Evolutionary conservation across 2,113 vertebrate genomes (phyloP).

Genomic region (Piprites chloris): DNA sequence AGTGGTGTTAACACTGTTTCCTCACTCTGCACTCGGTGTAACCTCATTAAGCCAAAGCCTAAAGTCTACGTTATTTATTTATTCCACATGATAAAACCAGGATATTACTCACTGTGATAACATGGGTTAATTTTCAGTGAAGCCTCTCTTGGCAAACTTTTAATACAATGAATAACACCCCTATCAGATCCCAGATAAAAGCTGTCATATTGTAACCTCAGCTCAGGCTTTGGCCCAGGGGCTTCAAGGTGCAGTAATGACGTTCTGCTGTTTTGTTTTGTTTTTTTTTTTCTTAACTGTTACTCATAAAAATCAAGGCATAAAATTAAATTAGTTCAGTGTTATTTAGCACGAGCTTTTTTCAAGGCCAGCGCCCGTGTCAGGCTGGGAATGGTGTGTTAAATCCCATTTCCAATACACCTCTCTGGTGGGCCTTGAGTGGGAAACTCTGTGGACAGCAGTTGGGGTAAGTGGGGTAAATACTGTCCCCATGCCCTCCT

Average conservation of each 20-base stretch:
- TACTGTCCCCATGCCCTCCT: neutral
- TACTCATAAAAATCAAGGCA: slow-evolving; percentile 48
- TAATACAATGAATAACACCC: neutral
- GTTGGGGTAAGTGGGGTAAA: neutral
- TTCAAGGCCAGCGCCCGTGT: rapidly evolving
- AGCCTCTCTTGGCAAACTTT: slow-evolving; percentile 63
- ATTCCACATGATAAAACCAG: slow-evolving; percentile 62
- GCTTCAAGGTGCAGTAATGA: slow-evolving; percentile 13
- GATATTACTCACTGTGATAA: slow-evolving; percentile 61
- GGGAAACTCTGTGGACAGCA: too few species aligned
- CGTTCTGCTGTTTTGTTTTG: neutral
- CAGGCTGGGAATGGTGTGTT: neutral
- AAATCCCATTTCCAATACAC: neutral
- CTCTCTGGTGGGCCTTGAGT: neutral
- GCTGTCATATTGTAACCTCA: slow-evolving; percentile 10
- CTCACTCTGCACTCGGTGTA: neutral
- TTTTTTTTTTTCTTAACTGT: slow-evolving; percentile 34
- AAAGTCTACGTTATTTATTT: slow-evolving; percentile 45
- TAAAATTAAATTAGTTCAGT: slow-evolving; percentile 43
- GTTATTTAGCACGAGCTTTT: neutral
- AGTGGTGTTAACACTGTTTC: neutral
- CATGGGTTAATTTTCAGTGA: slow-evolving; percentile 16
- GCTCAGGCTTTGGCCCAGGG: neutral
- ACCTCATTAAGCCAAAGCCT: slow-evolving; percentile 50
- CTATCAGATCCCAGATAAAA: slow-evolving; percentile 60